phyloP scores from a whole-genome alignment of 2,888 invertebrate genomes.

The Lacanobia wlatinum region DNA sequence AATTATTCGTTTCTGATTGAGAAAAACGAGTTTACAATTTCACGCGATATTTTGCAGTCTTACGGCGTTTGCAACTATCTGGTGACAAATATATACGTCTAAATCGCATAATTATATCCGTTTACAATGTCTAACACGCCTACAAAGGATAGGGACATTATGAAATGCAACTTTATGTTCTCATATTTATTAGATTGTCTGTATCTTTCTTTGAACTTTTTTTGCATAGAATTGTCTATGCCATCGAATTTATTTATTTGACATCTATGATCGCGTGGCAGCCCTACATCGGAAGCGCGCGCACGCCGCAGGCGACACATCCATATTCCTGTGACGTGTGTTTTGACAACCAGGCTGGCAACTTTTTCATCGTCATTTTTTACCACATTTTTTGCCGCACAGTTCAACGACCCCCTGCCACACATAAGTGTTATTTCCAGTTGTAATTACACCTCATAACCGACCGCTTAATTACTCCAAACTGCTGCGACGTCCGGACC shows the following conservation, averaged over 20 bases:
- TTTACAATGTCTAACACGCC: slow-evolving; percentile 17
- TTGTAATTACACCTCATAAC: slow-evolving; percentile 86
- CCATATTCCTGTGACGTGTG: slow-evolving; percentile 88
- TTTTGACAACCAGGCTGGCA: slow-evolving; percentile 84
- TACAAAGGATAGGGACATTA: slow-evolving; percentile 18
- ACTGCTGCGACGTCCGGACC: slow-evolving; percentile 80
- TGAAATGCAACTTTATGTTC: not conserved
- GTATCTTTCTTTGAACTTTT: not conserved
- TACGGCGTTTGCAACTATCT: too few relatives aligned
- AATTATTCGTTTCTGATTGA: too few relatives aligned
- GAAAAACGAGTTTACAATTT: too few relatives aligned
- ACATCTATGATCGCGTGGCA: slow-evolving; percentile 52
- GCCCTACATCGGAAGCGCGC: slow-evolving; percentile 68
- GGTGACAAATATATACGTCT: not conserved
- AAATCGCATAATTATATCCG: slow-evolving; percentile 18
- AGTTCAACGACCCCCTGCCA: slow-evolving; percentile 80
- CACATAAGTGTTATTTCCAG: slow-evolving; percentile 82
- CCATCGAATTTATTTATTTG: slow-evolving; percentile 1
- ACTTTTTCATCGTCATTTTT: slow-evolving; percentile 79
- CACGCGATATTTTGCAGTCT: too few relatives aligned
- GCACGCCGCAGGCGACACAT: slow-evolving; percentile 84
- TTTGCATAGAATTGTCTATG: not conserved
- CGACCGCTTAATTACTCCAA: slow-evolving; percentile 87
- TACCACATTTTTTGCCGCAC: slow-evolving; percentile 74
- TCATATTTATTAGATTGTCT: not conserved